These are phyloP conservation scores for Pitta sordida DNA, from an alignment of 2,113 vertebrate species.

Conservation along the genomic window DNA sequence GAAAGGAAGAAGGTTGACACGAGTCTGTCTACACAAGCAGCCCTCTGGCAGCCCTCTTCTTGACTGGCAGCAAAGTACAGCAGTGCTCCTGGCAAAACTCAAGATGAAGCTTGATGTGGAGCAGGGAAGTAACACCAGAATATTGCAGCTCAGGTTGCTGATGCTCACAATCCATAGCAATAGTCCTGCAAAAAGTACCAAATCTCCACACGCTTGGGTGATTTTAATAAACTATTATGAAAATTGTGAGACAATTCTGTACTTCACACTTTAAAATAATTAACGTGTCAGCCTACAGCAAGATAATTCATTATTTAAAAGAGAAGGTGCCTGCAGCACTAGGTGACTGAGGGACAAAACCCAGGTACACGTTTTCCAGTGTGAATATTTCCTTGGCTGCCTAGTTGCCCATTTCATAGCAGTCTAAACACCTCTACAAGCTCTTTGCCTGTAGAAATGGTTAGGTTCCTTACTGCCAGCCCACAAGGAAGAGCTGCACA, in stretches of 20 bases:
- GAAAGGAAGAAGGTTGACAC: background rate
- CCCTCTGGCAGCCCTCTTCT: background rate
- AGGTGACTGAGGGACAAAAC: background rate
- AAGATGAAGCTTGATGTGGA: background rate
- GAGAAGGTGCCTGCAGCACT: background rate
- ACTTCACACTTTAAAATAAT: background rate
- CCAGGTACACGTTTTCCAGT: background rate
- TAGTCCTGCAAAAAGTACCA: background rate
- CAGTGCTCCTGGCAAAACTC: background rate
- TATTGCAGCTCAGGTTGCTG: background rate
- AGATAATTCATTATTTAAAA: background rate
- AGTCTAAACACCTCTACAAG: background rate
- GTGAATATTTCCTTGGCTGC: background rate
- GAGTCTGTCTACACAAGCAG: background rate
- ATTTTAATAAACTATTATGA: background rate
- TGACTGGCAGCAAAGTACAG: background rate
- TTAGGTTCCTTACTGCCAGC: accelerated
- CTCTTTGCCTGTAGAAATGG: background rate
- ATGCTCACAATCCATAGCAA: background rate
- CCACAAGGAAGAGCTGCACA: background rate
- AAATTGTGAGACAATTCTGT: background rate
- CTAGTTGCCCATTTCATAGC: background rate
- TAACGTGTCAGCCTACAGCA: background rate
- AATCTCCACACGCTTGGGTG: background rate
- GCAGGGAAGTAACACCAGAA: background rate